A percentile compares a stretch with the other conserved stretches of the same genome.
Conservation (phyloP, 2,888 invertebrate species). For the Meiosimyza decipiens region DNA sequence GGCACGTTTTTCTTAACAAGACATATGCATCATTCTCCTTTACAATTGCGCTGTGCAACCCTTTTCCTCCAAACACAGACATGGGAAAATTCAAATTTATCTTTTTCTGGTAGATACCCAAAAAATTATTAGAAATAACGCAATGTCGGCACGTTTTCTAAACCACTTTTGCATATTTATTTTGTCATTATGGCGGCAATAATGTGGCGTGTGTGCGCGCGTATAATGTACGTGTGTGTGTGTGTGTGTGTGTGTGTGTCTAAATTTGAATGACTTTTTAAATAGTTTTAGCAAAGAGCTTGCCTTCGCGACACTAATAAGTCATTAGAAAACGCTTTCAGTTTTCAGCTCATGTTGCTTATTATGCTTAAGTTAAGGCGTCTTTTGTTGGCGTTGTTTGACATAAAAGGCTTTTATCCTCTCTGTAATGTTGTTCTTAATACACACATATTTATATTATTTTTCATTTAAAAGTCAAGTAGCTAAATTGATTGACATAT, state of each 20-base stretch:
- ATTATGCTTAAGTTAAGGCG: conserved; percentile 51
- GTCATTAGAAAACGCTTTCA: conserved; percentile 56
- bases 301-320: conserved; percentile 50
- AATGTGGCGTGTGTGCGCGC: conserved; percentile 38
- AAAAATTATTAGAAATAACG: conserved; percentile 37
- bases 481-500: too few relatives aligned
- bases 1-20: too few relatives aligned
- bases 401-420: too few relatives aligned
- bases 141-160: conserved; percentile 53
- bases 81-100: conserved; percentile 53
- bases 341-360: conserved; percentile 58
- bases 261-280: conserved; percentile 64
- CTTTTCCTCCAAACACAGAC: too few relatives aligned
- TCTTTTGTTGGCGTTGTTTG: too few relatives aligned
- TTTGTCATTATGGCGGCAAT: conserved; percentile 66
- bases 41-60: too few relatives aligned
- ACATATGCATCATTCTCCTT: neutral
- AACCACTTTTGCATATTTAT: conserved; percentile 66
- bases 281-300: conserved; percentile 55
- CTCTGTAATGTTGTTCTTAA: too few relatives aligned
- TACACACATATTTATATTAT: too few relatives aligned
- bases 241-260: conserved; percentile 21
- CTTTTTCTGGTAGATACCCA: conserved; percentile 39
- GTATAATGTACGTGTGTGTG: conserved; percentile 28
- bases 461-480: too few relatives aligned